phyloP scores from a whole-genome alignment of 2,888 invertebrate genomes.

The Amblyjoppa fuscipennis region DNA sequence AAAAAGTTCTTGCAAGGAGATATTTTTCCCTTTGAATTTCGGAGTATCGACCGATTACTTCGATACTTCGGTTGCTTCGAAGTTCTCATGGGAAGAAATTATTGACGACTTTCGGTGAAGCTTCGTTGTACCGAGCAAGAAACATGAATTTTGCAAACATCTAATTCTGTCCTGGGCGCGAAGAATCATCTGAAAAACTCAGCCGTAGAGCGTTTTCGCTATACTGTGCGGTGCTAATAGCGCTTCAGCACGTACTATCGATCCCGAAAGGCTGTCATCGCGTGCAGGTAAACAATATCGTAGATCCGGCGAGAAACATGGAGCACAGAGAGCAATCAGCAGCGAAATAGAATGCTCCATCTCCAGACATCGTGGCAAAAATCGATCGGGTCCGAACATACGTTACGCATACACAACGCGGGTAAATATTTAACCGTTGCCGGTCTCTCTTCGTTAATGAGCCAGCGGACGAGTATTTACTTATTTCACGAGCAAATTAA shows the following conservation, averaged over 20 bases:
- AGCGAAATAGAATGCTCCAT: conserved; percentile 39
- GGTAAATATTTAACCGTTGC: conserved; percentile 27
- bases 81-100: not conserved
- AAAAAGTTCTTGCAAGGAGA: not conserved
- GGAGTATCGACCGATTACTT: not conserved
- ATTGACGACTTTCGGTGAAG: not conserved
- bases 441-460: conserved; percentile 3
- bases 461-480: not conserved
- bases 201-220: conserved; percentile 1
- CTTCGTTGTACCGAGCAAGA: not conserved
- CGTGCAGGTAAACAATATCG: conserved; percentile 66
- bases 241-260: conserved; percentile 55
- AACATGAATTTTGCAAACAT: not conserved
- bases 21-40: not conserved
- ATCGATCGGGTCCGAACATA: conserved; percentile 56
- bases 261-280: conserved; percentile 61
- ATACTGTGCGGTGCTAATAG: conserved; percentile 7
- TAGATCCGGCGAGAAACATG: conserved; percentile 45
- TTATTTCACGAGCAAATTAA: not conserved
- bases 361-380: conserved; percentile 32
- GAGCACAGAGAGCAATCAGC: conserved; percentile 16
- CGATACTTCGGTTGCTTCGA: no score
- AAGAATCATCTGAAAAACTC: conserved; percentile 25
- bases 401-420: conserved; percentile 1
- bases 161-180: not conserved